Percentiles rank a stretch among this genome's conserved stretches.
Conservation (phyloP, 2,113 vertebrate genomes). For the Ursus arctos region DNA sequence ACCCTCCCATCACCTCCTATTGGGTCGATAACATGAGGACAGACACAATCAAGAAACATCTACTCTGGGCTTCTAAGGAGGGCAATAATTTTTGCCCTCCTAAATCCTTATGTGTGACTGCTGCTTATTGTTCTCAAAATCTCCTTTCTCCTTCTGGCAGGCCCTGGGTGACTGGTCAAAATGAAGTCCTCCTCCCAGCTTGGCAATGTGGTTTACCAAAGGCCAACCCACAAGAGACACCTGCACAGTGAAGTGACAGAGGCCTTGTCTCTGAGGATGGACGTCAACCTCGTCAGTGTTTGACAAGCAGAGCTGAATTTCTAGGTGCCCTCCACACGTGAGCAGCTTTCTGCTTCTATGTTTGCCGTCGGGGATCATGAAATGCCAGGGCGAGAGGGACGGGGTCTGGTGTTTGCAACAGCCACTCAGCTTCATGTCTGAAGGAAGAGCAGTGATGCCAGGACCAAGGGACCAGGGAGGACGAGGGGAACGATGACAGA, state of each 20-base stretch:
- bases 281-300: not conserved
- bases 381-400: not conserved
- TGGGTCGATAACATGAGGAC: not conserved
- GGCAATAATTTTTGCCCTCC: not conserved
- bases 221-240: not conserved
- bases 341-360: not conserved
- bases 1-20: not conserved
- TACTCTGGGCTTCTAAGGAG: not conserved
- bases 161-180: not conserved
- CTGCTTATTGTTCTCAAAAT: not conserved
- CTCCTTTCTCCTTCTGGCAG: not conserved
- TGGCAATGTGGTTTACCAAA: not conserved
- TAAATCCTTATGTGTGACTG: not conserved
- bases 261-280: not conserved
- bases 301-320: not conserved
- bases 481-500: not conserved
- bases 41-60: accelerated
- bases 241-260: not conserved
- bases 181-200: not conserved
- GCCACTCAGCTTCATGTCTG: accelerated
- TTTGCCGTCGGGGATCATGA: not conserved
- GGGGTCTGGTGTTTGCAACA: not conserved
- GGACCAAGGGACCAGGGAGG: too few species aligned
- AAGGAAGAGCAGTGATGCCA: not conserved
- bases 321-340: not conserved